Percentiles rank a stretch among this genome's conserved stretches.
These are phyloP conservation scores for Caenorhabditis sp. DNA, from an alignment of 2,888 invertebrate genomes.

Conservation along the genomic window DNA sequence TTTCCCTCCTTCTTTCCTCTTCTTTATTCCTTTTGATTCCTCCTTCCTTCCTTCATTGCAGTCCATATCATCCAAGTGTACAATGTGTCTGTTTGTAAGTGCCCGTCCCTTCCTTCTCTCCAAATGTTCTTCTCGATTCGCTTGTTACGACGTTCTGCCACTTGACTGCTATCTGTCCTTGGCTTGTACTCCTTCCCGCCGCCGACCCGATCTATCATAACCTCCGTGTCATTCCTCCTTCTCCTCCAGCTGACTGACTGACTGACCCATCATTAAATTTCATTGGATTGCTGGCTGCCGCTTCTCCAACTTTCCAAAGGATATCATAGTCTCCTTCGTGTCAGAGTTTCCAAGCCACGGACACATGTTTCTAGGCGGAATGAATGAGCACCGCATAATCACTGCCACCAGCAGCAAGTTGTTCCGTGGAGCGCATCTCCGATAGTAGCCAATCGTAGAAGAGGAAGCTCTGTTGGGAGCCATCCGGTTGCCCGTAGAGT, in stretches of 20 bases:
- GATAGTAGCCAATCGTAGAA: too few relatives aligned
- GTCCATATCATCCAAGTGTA: constrained; percentile 4
- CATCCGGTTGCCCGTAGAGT: too few relatives aligned
- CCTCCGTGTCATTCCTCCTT: neutral
- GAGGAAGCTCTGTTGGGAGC: too few relatives aligned
- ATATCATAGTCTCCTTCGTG: constrained; percentile 3
- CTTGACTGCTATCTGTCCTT: constrained; percentile 15
- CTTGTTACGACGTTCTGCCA: constrained; percentile 33
- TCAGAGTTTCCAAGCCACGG: too few relatives aligned
- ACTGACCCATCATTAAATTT: neutral
- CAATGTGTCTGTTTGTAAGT: constrained; percentile 10
- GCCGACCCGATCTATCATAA: constrained; percentile 11
- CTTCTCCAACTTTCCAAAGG: neutral
- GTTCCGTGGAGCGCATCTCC: too few relatives aligned
- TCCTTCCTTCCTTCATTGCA: constrained; percentile 7
- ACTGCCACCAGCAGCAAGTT: neutral
- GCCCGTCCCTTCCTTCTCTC: constrained; percentile 4
- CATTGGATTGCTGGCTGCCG: neutral
- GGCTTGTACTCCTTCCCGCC: neutral
- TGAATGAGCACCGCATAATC: neutral
- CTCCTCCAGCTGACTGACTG: constrained; percentile 14
- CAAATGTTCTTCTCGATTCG: constrained; percentile 18
- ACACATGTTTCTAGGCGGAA: constrained; percentile 16
- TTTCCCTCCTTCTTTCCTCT: neutral
- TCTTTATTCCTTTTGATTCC: neutral